A percentile compares a stretch with the other conserved stretches of the same genome.
Conservation (phyloP, 2,113 vertebrate genomes). For the Motacilla tschutschensis region DNA sequence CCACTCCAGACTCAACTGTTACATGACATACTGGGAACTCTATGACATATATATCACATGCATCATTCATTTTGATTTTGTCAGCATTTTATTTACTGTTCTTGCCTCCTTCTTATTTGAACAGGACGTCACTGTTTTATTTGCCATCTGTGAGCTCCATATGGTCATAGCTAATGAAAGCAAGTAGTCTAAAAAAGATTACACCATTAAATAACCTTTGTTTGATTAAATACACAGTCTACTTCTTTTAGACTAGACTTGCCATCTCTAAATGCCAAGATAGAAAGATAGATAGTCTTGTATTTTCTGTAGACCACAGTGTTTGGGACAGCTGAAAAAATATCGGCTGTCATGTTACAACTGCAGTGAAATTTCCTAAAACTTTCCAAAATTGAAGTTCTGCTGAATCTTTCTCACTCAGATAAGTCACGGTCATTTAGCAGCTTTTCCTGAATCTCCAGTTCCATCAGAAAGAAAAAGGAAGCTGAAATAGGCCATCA, state of each 20-base stretch:
- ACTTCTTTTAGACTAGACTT: constrained; percentile 24
- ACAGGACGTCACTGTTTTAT: constrained; percentile 57
- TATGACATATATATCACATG: constrained; percentile 5
- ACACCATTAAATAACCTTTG: constrained; percentile 50
- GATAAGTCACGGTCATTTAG: neutral
- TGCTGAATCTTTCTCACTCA: neutral
- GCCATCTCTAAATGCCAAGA: constrained; percentile 23
- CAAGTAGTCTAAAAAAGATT: constrained; percentile 56
- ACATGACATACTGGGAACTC: neutral
- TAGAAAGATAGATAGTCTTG: neutral
- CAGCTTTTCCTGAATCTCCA: neutral
- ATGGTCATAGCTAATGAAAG: constrained; percentile 66
- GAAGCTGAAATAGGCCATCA: neutral
- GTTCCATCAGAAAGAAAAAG: neutral
- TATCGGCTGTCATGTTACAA: neutral
- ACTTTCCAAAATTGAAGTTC: neutral
- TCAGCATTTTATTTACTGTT: constrained; percentile 55
- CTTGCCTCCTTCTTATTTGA: constrained; percentile 48
- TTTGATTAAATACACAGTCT: constrained; percentile 44
- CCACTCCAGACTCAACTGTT: neutral
- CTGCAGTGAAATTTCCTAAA: neutral
- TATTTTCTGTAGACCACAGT: neutral
- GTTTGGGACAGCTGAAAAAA: neutral
- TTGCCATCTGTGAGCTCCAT: constrained; percentile 72
- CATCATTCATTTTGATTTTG: constrained; percentile 42